Percentiles rank a stretch among this genome's conserved stretches.
These are phyloP conservation scores for Crocodylus rhombifer DNA, from an alignment of 2,797 vertebrate genomes.

Conservation along the genomic window DNA sequence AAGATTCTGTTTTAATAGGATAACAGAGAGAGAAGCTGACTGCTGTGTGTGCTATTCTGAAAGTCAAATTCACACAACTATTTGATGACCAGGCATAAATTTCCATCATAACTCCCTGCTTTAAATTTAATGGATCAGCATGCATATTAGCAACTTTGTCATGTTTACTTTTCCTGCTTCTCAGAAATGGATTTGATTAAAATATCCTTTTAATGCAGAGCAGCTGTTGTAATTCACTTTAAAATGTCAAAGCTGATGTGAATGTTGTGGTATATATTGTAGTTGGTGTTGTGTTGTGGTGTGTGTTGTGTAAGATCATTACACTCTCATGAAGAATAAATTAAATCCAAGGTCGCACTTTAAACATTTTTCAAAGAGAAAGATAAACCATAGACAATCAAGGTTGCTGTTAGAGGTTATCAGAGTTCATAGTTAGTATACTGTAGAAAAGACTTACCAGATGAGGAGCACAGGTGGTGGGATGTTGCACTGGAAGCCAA, in stretches of 20 bases:
- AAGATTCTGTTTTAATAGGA: not conserved
- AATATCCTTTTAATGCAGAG: not conserved
- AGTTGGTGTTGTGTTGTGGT: no score
- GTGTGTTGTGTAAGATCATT: not conserved
- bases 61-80: not conserved
- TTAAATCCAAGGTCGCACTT: not conserved
- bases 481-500: no score
- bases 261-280: not conserved
- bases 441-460: no score
- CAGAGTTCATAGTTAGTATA: not conserved
- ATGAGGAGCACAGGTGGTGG: no score
- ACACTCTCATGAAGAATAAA: not conserved
- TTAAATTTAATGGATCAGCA: not conserved
- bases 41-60: not conserved
- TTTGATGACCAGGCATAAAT: not conserved
- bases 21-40: not conserved
- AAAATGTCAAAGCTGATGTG: slow-evolving; percentile 2
- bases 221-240: not conserved
- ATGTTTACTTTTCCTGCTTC: slow-evolving; percentile 14
- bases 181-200: slow-evolving; percentile 17
- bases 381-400: not conserved
- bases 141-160: not conserved
- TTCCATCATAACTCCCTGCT: not conserved
- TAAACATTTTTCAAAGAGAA: not conserved
- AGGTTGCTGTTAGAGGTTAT: not conserved